phyloP scores from a whole-genome alignment of 2,113 vertebrate genomes.

The Nothoprocta perdicaria region DNA sequence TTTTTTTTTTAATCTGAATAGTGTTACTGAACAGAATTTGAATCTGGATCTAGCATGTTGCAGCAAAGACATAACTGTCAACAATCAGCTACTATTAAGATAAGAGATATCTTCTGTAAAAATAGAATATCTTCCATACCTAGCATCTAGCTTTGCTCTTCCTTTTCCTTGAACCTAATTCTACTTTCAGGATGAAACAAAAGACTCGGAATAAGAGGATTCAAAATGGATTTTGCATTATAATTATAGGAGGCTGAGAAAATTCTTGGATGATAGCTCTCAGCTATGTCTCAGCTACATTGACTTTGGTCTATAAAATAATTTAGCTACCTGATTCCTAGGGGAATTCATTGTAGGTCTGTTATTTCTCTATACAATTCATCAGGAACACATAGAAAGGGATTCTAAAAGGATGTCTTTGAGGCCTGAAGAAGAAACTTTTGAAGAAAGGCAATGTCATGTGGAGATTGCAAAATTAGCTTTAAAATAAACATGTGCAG shows the following conservation, averaged over 20 bases:
- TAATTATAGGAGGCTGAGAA: not conserved
- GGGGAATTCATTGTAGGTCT: not conserved
- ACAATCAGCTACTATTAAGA: not conserved
- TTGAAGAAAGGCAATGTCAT: not conserved
- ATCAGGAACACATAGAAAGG: not conserved
- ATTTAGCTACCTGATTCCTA: not conserved
- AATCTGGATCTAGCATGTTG: not conserved
- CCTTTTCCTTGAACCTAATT: not conserved
- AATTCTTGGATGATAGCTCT: not conserved
- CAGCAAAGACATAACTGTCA: not conserved
- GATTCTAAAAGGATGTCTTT: not conserved
- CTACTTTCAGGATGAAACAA: not conserved
- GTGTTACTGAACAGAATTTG: not conserved
- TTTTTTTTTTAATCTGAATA: not conserved
- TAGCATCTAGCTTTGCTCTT: not conserved
- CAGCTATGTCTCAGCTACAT: not conserved
- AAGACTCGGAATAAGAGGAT: not conserved
- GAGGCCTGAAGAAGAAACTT: not conserved
- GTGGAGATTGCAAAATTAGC: not conserved
- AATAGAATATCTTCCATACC: not conserved
- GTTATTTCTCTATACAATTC: not conserved
- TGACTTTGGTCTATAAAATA: not conserved
- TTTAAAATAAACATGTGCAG: not conserved
- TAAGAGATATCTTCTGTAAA: not conserved
- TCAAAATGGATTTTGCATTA: not conserved